These are phyloP conservation scores for Pipistrellus kuhlii DNA, from an alignment of 2,797 vertebrate genomes.

Conservation along the genomic window DNA sequence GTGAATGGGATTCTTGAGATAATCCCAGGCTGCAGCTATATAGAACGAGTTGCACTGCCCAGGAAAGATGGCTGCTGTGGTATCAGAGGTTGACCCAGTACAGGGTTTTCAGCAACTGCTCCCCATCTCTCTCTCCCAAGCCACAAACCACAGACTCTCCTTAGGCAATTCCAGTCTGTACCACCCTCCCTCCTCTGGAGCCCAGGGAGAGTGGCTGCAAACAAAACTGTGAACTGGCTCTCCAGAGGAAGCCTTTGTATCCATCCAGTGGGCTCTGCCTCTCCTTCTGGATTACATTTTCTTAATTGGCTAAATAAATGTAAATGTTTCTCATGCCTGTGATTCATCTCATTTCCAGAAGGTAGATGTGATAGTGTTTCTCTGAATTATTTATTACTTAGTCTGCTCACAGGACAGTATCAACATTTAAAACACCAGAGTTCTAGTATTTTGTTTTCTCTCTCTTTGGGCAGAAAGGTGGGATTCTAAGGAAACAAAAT, in stretches of 20 bases:
- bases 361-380: background rate
- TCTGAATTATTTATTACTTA: background rate
- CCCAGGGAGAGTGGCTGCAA: background rate
- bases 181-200: background rate
- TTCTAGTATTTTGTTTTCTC: background rate
- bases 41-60: background rate
- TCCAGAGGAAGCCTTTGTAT: background rate
- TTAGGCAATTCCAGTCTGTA: background rate
- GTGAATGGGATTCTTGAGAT: background rate
- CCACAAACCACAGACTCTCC: background rate
- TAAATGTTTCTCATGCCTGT: background rate
- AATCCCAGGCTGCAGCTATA: background rate
- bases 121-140: background rate
- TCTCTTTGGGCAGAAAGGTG: background rate
- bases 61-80: background rate
- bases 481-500: background rate
- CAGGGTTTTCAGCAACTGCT: background rate
- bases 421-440: background rate
- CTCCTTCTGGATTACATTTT: background rate
- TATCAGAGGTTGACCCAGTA: background rate
- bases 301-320: background rate
- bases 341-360: background rate
- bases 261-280: too few relatives aligned
- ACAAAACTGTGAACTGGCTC: background rate
- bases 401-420: background rate